Base-by-base conservation (phyloP, 2,797 vertebrate genomes). In the Echeneis naucrates region DNA sequence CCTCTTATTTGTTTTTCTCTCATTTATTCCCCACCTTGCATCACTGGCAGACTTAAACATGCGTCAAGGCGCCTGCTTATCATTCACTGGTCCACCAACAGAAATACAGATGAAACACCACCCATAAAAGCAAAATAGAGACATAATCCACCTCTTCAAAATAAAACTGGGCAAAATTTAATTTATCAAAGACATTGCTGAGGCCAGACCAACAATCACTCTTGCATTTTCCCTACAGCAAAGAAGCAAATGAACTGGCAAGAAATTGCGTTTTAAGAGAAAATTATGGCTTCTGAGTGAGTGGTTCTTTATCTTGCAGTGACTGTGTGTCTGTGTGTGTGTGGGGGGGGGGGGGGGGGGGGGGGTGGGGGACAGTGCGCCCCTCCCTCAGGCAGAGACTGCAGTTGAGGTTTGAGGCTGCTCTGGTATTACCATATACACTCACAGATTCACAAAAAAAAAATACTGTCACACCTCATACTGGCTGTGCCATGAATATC, bases 1-100 rank as follows among this genome's bases (percentile, higher is more conserved):
- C 92, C 90, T 90, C 88, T 89, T 87, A 86, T 91, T 93, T 88
- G 81, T 94, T 92, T 92, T 86, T 80, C 81, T 89, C 88, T 90
- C 75, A 83, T 93, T 91, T 93, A 90, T 91, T 89, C 80, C 79
- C 82, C 75, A 70, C 72, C 64, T 87, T 72, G 64, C 73, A 26
- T 92, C 87, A 82, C 75, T 50, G 75, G 72, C 75, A 70, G 84
- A 79, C 68, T 75, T 89, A 87, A 83, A 78, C 79, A 82, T 86
- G 75, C 72, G 56, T 72, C 47, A 44, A 84, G 68, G 81, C 27
- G 57, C 73, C 81, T 84, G 79, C 57, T 91, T 92, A 80, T 89
- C 83, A 87, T 91, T 88, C 81, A 77, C 35, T 48, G 21, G 68
- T 82, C 86, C 69, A 77, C 77, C 68, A 75, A 74, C 52, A 52